Conservation (phyloP, 2,113 vertebrate genomes). For the Corapipo altera region DNA sequence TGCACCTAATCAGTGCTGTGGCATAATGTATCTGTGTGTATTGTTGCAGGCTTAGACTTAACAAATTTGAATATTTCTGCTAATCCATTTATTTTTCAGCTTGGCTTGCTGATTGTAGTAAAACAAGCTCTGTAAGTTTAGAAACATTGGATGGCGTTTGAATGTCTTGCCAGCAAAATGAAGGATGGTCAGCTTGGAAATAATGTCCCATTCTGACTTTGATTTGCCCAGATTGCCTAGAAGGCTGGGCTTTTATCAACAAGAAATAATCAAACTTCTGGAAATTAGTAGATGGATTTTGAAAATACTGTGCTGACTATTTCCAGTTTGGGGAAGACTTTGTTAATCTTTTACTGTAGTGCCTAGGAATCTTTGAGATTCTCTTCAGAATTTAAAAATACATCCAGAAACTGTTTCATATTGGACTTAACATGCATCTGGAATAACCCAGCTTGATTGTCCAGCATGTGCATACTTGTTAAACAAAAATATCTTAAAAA, state of each 20-base stretch:
- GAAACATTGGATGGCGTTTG: not conserved
- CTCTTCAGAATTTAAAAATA: not conserved
- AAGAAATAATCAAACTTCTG: not conserved
- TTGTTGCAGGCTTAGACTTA: not conserved
- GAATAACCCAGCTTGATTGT: not conserved
- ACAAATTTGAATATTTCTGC: not conserved
- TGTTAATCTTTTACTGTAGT: not conserved
- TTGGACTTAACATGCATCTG: not conserved
- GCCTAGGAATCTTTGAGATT: not conserved
- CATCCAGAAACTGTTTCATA: not conserved
- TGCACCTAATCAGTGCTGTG: not conserved
- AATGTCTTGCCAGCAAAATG: not conserved
- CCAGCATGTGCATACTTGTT: not conserved
- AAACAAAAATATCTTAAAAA: not conserved
- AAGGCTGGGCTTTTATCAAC: not conserved
- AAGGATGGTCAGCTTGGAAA: not conserved
- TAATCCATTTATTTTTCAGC: not conserved
- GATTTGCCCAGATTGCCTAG: not conserved
- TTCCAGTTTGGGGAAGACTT: not conserved
- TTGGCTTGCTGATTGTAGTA: not conserved
- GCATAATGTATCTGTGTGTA: not conserved
- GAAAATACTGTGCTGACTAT: not conserved
- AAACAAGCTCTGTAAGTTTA: not conserved
- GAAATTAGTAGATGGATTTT: not conserved
- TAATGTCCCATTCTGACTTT: not conserved